phyloP scores from a whole-genome alignment of 2,113 vertebrate species.

The Neolamprologus kungweensis region DNA sequence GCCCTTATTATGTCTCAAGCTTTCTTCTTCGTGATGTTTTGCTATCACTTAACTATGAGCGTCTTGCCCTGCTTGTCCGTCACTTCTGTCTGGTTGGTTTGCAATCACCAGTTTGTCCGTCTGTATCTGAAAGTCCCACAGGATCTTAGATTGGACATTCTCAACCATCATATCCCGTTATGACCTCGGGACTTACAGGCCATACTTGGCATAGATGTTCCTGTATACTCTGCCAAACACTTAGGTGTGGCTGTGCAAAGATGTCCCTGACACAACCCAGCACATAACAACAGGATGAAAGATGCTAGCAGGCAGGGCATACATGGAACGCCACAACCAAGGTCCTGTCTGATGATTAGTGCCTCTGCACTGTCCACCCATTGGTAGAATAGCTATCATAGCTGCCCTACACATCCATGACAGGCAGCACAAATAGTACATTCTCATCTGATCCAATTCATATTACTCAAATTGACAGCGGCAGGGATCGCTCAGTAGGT shows the following conservation, averaged over 20 bases:
- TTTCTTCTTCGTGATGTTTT: not conserved
- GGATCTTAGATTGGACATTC: not conserved
- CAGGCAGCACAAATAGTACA: not conserved
- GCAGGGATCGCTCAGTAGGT: not conserved
- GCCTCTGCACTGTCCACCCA: not conserved
- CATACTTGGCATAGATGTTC: not conserved
- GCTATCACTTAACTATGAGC: not conserved
- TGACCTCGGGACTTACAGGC: fast-evolving
- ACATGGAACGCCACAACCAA: not conserved
- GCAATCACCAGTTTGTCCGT: not conserved
- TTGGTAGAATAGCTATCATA: not conserved
- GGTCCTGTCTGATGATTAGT: not conserved
- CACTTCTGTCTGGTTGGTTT: not conserved
- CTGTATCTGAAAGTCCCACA: not conserved
- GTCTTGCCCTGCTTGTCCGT: not conserved
- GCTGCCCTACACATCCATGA: not conserved
- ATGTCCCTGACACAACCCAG: not conserved
- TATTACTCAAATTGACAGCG: not conserved
- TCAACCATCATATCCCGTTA: not conserved
- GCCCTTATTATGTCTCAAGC: not conserved
- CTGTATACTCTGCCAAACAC: not conserved
- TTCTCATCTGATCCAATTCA: not conserved
- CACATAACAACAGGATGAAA: not conserved
- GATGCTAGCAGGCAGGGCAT: not conserved
- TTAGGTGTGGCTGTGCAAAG: not conserved